Conservation (phyloP, 2,113 vertebrate genomes). For the Chlorodrepanis virens region DNA sequence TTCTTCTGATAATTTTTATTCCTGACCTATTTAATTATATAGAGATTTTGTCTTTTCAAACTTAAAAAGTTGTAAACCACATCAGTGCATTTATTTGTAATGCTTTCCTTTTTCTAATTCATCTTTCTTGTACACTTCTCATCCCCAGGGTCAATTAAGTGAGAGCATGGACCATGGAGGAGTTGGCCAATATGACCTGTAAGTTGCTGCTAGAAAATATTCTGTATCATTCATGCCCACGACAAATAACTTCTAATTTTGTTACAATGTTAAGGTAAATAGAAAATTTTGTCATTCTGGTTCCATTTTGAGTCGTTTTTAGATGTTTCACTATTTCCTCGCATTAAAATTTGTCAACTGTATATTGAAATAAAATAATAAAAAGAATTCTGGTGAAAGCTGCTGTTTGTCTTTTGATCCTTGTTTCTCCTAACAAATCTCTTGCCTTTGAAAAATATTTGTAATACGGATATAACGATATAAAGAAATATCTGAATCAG, state of each 20-base stretch:
- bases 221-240: background rate
- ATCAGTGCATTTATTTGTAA: background rate
- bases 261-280: background rate
- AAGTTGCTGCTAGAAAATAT: slow-evolving; percentile 73
- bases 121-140: slow-evolving; percentile 54
- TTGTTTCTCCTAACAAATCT: background rate
- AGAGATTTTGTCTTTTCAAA: background rate
- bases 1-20: background rate
- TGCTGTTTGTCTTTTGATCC: slow-evolving; percentile 47
- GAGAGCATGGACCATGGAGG: slow-evolving; percentile 97
- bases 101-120: background rate
- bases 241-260: background rate
- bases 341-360: background rate
- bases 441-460: background rate
- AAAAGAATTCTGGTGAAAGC: background rate
- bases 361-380: slow-evolving; percentile 25
- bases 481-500: background rate
- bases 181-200: slow-evolving; percentile 91
- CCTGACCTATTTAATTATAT: background rate
- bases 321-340: background rate
- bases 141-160: slow-evolving; percentile 83
- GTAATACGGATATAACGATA: rapidly evolving
- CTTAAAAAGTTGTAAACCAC: background rate
- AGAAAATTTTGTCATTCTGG: background rate
- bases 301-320: background rate